Evolutionary conservation across 92 coral and sea anemone genomes (phyloP), one percentile per base, ranked within the genome.

Genomic region (Epizoanthus illoricatus): DNA sequence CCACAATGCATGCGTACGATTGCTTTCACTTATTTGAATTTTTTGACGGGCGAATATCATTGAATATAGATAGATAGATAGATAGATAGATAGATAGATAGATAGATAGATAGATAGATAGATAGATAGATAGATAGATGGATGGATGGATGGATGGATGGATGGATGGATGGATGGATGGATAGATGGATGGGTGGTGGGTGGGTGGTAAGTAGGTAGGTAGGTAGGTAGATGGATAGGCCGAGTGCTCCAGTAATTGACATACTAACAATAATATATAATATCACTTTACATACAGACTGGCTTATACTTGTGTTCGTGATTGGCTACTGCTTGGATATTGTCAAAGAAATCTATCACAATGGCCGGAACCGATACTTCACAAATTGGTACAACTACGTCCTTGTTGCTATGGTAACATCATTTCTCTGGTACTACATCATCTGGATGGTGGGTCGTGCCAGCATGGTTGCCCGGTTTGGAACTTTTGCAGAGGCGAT

Each of bases 261-360:
- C 19, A 4, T 7, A 59, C 5, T 59, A 28, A 28, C 2, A 28
- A 28, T 9, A 4, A 62, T 80, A 73, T 73, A 28, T 9, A 4
- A 62, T 80, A 73, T 73, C 73, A 73, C 73, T 8, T 84, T 2
- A 56, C 73, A 16, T 55, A 55, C 16, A 28, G 23, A 54, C 69
- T 62, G 63, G 68, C 76, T 42, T 28, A 57, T 39, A 81, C 73
- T n/a, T 70, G 36, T 28, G 36, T 28, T 28, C 36, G 36, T 28
- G 36, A 28, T 28, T 28, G 36, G 36, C 36, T 28, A 74, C 23
- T 21, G 75, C 15, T 62, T 84, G 21, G 87, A 84, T 21, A 42
- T 73, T 41, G 60, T 73, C 16, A 84, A 75, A 23, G 87, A 84
- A 56, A 42, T 75, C 42, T 64, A 63, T 39, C 87, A 81, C 71